Evolutionary conservation across 2,113 vertebrate species (phyloP).

Genomic region (Hyla sarda): DNA sequence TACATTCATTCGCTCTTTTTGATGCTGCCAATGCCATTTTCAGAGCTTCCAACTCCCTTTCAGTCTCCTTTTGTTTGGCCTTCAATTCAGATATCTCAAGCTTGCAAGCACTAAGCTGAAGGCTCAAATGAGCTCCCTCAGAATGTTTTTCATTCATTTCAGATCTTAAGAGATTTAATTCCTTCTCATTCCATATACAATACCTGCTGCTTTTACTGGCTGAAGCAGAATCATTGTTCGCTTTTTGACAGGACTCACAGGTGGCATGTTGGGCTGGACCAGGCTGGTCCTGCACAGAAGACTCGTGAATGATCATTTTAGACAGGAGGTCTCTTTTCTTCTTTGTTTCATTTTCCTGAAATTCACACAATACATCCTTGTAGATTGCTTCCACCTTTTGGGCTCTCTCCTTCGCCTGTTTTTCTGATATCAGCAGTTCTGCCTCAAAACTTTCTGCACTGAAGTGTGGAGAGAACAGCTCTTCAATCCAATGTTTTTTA

Average conservation of each 20-base stretch:
- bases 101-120: conserved; percentile 64
- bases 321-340: conserved; percentile 61
- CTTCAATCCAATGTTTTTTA: conserved; percentile 67
- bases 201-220: conserved; percentile 60
- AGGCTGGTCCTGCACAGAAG: conserved; percentile 55
- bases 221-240: conserved; percentile 33
- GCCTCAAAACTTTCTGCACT: conserved; percentile 56
- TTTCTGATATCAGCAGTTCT: conserved; percentile 63
- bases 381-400: conserved; percentile 61
- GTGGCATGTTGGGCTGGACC: conserved; percentile 59
- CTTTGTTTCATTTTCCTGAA: conserved; percentile 61
- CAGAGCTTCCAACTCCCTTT: conserved; percentile 62
- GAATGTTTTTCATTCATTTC: conserved; percentile 59
- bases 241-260: conserved; percentile 59
- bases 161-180: conserved; percentile 55
- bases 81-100: conserved; percentile 62
- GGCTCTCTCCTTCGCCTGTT: conserved; percentile 49
- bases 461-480: conserved; percentile 64
- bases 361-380: conserved; percentile 57
- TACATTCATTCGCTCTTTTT: conserved; percentile 51
- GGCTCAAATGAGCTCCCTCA: conserved; percentile 60
- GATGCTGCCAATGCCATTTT: conserved; percentile 63
- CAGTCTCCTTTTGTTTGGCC: conserved; percentile 62
- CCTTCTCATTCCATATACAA: conserved; percentile 66
- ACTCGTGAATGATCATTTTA: conserved; percentile 58